Conservation (phyloP, 2,113 vertebrate species). For the Raja brachyura region DNA sequence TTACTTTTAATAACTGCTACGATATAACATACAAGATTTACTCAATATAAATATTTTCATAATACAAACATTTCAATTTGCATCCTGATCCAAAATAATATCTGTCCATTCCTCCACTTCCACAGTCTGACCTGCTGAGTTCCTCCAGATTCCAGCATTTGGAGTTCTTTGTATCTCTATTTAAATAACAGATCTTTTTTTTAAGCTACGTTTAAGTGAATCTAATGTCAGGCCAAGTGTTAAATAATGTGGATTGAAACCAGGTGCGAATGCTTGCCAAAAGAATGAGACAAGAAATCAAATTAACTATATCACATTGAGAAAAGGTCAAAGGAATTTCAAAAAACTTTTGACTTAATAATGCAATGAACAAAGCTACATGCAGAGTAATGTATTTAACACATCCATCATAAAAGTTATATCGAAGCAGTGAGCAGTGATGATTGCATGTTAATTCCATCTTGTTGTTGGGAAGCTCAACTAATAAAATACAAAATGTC, state of each 20-base stretch:
- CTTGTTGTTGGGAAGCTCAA: background rate
- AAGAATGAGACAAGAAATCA: background rate
- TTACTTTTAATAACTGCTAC: background rate
- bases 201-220: background rate
- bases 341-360: background rate
- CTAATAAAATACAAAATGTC: background rate
- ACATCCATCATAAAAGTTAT: background rate
- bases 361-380: background rate
- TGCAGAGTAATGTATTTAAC: background rate
- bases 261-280: background rate
- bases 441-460: background rate
- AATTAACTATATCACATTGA: background rate
- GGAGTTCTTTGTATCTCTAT: background rate
- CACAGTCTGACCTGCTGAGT: too few relatives aligned
- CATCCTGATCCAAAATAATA: too few relatives aligned
- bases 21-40: background rate
- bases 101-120: too few relatives aligned
- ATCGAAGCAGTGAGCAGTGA: background rate
- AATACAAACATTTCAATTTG: background rate
- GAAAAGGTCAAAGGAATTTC: background rate
- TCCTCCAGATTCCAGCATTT: too few relatives aligned
- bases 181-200: background rate
- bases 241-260: background rate
- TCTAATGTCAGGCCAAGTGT: background rate
- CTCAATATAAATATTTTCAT: background rate